Percentiles rank a stretch among this genome's conserved stretches.
phyloP scores from a whole-genome alignment of 2,797 vertebrate genomes.

The Vultur gryphus region DNA sequence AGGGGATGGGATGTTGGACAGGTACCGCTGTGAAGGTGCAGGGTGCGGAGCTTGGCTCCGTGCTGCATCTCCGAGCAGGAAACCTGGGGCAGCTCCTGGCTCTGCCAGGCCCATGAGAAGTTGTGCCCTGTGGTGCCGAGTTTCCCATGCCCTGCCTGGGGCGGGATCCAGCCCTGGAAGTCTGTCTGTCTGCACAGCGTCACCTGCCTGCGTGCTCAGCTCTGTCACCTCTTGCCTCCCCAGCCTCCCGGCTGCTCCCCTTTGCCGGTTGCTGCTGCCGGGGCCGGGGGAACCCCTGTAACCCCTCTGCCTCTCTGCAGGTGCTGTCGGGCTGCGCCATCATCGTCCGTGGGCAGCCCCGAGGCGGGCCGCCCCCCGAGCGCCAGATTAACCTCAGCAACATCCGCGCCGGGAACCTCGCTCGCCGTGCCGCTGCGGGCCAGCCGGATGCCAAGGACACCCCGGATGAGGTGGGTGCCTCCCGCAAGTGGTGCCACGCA shows the following conservation, averaged over 20 bases:
- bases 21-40: background rate
- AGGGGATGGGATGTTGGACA: background rate
- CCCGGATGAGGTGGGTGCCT: slow-evolving; percentile 87
- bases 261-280: background rate
- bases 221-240: background rate
- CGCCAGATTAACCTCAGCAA: slow-evolving; percentile 98
- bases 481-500: rapidly evolving
- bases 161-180: background rate
- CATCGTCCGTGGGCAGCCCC: slow-evolving; percentile 94
- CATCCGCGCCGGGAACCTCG: slow-evolving; percentile 88
- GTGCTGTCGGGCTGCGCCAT: slow-evolving; percentile 95
- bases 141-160: background rate
- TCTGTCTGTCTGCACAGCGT: rapidly evolving
- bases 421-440: slow-evolving; percentile 83
- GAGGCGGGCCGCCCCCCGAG: slow-evolving; percentile 93
- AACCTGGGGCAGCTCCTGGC: background rate
- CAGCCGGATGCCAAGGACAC: slow-evolving; percentile 91
- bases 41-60: background rate
- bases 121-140: background rate
- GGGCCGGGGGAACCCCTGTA: rapidly evolving
- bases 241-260: background rate
- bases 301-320: slow-evolving; percentile 60
- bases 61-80: background rate
- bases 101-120: background rate
- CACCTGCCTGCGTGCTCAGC: background rate